Conservation (phyloP, 2,113 vertebrate species). For the Turdus rufiventris region DNA sequence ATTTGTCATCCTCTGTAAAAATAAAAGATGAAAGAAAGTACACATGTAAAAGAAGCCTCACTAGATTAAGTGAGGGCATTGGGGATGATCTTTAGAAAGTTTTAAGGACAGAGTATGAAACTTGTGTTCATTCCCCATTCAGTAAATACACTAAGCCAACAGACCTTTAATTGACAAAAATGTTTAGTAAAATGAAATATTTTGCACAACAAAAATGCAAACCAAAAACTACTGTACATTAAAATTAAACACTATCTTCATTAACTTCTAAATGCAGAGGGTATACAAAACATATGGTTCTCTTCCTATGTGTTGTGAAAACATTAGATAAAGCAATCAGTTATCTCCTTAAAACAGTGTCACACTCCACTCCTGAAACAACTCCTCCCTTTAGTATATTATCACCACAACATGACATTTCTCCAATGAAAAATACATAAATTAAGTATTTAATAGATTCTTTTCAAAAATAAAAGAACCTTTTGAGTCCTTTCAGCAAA, state of each 20-base stretch:
- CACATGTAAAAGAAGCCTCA: neutral
- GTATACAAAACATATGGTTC: neutral
- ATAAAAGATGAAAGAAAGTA: neutral
- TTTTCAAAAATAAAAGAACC: neutral
- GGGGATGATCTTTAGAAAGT: neutral
- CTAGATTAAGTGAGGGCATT: neutral
- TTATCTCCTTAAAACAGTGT: slow-evolving; percentile 2
- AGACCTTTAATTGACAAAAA: neutral
- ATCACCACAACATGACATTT: neutral
- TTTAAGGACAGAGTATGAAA: neutral
- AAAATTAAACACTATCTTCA: neutral
- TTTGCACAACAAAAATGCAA: neutral
- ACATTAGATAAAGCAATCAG: neutral
- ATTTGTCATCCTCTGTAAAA: slow-evolving; percentile 91
- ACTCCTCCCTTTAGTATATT: neutral
- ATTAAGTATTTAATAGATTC: neutral
- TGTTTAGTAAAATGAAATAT: neutral
- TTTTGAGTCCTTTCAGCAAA: neutral
- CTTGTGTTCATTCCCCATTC: neutral
- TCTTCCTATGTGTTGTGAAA: neutral
- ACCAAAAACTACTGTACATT: neutral
- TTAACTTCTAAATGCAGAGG: neutral
- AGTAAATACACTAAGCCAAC: neutral
- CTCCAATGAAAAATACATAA: neutral
- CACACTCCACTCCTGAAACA: neutral